Evolutionary conservation across 2,113 vertebrate genomes (phyloP).

Genomic region (Polypterus bichir): DNA sequence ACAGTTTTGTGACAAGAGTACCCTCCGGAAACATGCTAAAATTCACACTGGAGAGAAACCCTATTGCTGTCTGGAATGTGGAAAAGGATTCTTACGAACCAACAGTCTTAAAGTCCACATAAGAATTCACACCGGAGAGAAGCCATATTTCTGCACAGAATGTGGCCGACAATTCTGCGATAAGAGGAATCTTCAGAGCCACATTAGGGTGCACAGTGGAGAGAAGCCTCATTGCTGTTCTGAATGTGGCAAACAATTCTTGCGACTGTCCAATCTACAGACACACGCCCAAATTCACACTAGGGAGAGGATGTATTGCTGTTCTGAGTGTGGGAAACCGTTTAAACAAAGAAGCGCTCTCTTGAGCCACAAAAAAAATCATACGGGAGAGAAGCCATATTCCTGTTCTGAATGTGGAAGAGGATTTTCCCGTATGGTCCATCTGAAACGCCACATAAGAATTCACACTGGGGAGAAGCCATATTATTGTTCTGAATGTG

Average conservation of each 20-base stretch:
- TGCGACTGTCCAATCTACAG: conserved; percentile 3
- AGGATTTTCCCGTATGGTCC: conserved; percentile 4
- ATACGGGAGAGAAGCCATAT: conserved; percentile 14
- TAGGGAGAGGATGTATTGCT: conserved; percentile 7
- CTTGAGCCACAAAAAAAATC: conserved; percentile 6
- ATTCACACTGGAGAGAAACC: neutral
- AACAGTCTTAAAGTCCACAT: neutral
- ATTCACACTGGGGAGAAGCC: conserved; percentile 5
- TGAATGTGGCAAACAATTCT: conserved; percentile 15
- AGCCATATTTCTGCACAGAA: neutral
- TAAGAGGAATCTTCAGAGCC: neutral
- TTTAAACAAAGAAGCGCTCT: conserved; percentile 11
- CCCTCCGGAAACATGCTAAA: no score
- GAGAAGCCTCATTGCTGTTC: conserved; percentile 8
- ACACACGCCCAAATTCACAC: conserved; percentile 12
- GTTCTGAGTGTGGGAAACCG: conserved; percentile 5
- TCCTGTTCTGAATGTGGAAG: conserved; percentile 10
- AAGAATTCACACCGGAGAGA: neutral
- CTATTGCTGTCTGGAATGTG: neutral
- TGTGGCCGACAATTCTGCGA: conserved; percentile 9
- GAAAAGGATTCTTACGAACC: neutral
- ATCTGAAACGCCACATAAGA: conserved; percentile 10
- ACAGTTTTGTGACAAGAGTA: no score
- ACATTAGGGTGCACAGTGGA: conserved; percentile 11
- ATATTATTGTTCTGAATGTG: conserved; percentile 1